Base-by-base conservation (phyloP, 2,888 invertebrate species). In the Meghimatium bilineatum region DNA sequence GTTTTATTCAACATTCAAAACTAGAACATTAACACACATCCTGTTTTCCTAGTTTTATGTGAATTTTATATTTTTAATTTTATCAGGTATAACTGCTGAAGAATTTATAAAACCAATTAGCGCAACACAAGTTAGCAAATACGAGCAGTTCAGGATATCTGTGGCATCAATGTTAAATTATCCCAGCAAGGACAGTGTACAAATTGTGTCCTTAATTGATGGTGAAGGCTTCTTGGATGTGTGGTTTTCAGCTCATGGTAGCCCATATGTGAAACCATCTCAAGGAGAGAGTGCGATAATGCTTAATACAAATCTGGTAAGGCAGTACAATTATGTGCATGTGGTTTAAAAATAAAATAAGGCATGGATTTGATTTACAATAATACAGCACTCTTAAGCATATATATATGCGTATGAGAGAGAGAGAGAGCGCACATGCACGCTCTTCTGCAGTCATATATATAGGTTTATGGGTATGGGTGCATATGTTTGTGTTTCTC, bases 191-290 rank as follows among this genome's bases (percentile, higher is more conserved):
- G 97, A 97, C 89, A 97, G 98, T 92, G 97, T 99, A 32, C 98
- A 99, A 91, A 96, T 99, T 83, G 99, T 99, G 93, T 99, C 98
- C 93, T 97, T 99, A 26, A 98, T 98, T 93, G 92, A 94, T 76
- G 97, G 97, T 0, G 95, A 97, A 63, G 49, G 44, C 34, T 98
- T 97, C 0, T 89, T 92, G 8, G 99, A 99, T 91, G 96, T 99
- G 10, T 95, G 98, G 88, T 99, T 97, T 93, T 96, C 98, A 0
- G 98, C 98, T 6, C 98, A 98, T 93, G 97, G 98, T 0, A 98
- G 98, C 0, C 97, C 98, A 2, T 99, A 97, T 93, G 98, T 97
- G 93, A 97, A 98, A 92, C 97, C 99, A 0, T 97, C 97, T 12
- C 95, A 97, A 93, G 95, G 99, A 88, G 98, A 99, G 93, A 99